Percentiles rank a stretch among this genome's conserved stretches.
These are phyloP conservation scores for Limnephilus auricula DNA, from an alignment of 2,888 invertebrate genomes.

Conservation along the genomic window DNA sequence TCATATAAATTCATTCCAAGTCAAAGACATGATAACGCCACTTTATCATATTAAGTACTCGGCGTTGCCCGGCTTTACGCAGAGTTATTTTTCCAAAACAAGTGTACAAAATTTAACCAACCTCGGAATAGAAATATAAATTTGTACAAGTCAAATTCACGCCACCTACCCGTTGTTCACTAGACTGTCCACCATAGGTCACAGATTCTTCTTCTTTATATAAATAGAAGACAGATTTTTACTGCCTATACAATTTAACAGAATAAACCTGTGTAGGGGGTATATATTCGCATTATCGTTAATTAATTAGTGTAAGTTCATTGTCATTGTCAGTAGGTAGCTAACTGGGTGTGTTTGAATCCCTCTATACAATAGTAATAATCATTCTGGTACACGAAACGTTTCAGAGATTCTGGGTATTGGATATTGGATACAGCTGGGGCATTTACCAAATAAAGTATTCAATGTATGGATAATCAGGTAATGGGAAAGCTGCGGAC, in stretches of 20 bases:
- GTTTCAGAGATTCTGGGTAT: conserved; percentile 37
- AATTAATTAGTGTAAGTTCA: neutral
- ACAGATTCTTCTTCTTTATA: no score
- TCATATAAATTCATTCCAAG: neutral
- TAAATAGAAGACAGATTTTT: no score
- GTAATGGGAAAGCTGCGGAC: conserved; percentile 46
- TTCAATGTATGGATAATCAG: conserved; percentile 17
- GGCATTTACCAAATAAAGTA: conserved; percentile 25
- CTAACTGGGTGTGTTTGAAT: conserved; percentile 13
- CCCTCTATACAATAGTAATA: neutral
- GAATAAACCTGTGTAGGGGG: neutral
- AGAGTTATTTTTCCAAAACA: no score
- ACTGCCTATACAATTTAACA: no score
- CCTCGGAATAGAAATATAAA: no score
- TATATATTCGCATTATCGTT: neutral
- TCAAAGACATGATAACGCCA: neutral
- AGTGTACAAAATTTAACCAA: no score
- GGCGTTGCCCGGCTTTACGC: no score
- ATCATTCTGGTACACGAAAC: conserved; percentile 24
- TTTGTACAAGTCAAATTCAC: no score
- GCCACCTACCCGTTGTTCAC: no score
- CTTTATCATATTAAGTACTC: neutral
- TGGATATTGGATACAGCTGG: neutral
- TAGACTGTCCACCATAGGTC: no score
- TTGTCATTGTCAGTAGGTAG: neutral